Percentiles rank a stretch among this genome's conserved stretches.
phyloP scores from a whole-genome alignment of 2,113 vertebrate species.

The Suricata suricatta region DNA sequence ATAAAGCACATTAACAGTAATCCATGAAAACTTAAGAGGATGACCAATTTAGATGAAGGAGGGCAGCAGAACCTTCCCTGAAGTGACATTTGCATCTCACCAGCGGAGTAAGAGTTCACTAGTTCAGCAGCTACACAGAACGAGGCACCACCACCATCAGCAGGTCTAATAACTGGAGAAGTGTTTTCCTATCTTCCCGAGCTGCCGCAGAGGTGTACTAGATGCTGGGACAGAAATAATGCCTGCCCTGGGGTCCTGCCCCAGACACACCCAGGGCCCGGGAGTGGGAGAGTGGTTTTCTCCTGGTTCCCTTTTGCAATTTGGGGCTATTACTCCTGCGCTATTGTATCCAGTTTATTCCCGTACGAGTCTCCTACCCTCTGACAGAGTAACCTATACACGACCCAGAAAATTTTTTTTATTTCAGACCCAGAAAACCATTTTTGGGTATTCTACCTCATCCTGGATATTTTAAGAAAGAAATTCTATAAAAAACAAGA shows the following conservation, averaged over 20 bases:
- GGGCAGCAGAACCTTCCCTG: not conserved
- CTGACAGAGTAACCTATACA: not conserved
- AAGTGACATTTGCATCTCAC: not conserved
- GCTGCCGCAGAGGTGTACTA: not conserved
- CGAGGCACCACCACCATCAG: not conserved
- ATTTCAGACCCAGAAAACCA: not conserved
- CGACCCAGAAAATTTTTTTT: not conserved
- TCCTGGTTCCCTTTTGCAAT: not conserved
- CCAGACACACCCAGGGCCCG: not conserved
- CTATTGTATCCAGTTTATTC: not conserved
- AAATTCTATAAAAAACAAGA: not conserved
- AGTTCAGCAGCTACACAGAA: not conserved
- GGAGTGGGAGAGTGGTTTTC: not conserved
- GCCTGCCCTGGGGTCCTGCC: not conserved
- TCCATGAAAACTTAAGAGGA: not conserved
- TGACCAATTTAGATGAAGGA: not conserved
- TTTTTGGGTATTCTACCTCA: constrained; percentile 16
- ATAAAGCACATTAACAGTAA: not conserved
- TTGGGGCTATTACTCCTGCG: not conserved
- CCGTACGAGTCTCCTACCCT: not conserved
- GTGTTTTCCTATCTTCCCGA: not conserved
- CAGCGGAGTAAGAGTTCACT: not conserved
- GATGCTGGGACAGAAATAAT: not conserved
- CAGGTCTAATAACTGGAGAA: not conserved
- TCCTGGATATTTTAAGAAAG: not conserved